Percentiles rank a stretch among this genome's conserved stretches.
phyloP scores from a whole-genome alignment of 2,888 invertebrate species.

The Hydraecia micacea region DNA sequence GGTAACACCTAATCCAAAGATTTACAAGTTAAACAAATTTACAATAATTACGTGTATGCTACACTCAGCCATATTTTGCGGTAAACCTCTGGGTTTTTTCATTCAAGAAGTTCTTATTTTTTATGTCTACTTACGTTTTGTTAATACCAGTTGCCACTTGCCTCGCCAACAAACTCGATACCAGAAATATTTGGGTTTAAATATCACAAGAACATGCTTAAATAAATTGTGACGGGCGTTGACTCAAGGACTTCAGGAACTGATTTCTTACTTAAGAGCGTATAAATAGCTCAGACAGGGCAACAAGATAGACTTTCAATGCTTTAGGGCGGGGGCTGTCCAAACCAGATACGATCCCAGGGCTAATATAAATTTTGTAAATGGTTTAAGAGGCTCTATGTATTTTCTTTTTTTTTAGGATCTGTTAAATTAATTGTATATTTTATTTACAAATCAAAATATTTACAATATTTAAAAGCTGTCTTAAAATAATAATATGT shows the following conservation, averaged over 20 bases:
- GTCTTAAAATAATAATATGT: too few relatives aligned
- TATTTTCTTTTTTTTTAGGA: too few relatives aligned
- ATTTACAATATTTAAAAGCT: too few relatives aligned
- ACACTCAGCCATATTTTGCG: background rate
- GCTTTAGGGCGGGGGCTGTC: background rate
- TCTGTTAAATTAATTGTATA: too few relatives aligned
- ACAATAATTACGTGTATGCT: background rate
- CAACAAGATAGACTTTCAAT: background rate
- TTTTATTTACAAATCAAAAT: too few relatives aligned
- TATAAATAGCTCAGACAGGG: slow-evolving; percentile 23
- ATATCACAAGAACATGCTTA: slow-evolving; percentile 34
- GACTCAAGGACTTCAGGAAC: slow-evolving; percentile 53
- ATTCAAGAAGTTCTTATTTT: background rate
- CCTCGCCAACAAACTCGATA: slow-evolving; percentile 13
- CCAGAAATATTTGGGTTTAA: slow-evolving; percentile 42
- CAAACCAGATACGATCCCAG: too few relatives aligned
- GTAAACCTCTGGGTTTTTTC: background rate
- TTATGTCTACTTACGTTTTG: background rate
- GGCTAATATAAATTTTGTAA: too few relatives aligned
- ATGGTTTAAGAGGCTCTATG: too few relatives aligned
- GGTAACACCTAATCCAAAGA: background rate
- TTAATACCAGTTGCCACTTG: background rate
- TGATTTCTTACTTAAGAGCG: background rate
- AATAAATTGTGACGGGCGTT: slow-evolving; percentile 33
- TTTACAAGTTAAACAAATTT: background rate